These are phyloP conservation scores for Proales similis DNA, from an alignment of 1,140 invertebrate genomes.

Conservation along the genomic window DNA sequence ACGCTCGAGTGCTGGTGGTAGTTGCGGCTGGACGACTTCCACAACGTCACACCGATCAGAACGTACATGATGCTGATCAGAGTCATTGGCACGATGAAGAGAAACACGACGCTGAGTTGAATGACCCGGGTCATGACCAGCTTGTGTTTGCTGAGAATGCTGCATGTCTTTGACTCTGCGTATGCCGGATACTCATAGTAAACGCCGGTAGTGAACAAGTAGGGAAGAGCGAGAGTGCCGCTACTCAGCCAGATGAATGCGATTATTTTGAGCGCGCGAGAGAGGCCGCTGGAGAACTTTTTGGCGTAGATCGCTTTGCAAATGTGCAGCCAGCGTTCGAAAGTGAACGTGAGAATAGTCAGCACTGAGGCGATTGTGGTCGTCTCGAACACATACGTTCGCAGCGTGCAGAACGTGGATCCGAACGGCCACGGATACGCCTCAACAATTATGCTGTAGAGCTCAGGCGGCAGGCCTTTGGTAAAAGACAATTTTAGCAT, in stretches of 20 bases:
- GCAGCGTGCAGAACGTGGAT: conserved; percentile 71
- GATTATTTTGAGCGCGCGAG: conserved; percentile 72
- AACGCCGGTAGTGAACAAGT: conserved; percentile 40
- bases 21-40: conserved; percentile 43
- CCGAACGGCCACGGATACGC: conserved; percentile 80
- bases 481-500: conserved; percentile 36
- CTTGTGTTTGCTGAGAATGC: conserved; percentile 39
- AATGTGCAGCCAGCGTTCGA: conserved; percentile 87
- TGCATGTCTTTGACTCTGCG: conserved; percentile 39
- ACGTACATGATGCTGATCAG: conserved; percentile 52
- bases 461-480: conserved; percentile 70
- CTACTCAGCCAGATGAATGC: conserved; percentile 68
- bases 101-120: conserved; percentile 42
- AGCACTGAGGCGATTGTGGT: conserved; percentile 86
- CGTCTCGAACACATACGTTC: conserved; percentile 74
- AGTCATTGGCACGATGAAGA: conserved; percentile 53
- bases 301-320: conserved; percentile 82
- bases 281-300: conserved; percentile 70
- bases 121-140: conserved; percentile 26
- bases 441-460: conserved; percentile 69
- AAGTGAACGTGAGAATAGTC: conserved; percentile 83
- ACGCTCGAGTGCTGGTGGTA: no score
- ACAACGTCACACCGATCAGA: conserved; percentile 49
- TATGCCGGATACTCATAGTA: neutral
- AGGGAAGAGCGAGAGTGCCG: conserved; percentile 67